Percentiles rank a stretch among this genome's conserved stretches.
These are phyloP conservation scores for Hepsetus odoe DNA, from an alignment of 2,113 vertebrate species.

Conservation along the genomic window DNA sequence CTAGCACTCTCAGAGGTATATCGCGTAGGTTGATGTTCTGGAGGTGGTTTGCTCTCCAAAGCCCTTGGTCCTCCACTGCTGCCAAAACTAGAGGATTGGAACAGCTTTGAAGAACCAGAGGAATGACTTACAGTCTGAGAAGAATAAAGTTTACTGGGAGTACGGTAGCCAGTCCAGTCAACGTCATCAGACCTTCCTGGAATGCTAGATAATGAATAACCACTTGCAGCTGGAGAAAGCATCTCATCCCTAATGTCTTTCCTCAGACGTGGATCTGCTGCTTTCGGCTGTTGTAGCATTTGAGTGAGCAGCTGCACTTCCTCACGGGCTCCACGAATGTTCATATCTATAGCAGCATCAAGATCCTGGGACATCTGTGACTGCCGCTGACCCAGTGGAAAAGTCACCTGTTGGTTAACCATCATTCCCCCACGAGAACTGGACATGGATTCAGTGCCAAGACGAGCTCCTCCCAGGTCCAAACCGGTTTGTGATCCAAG, in stretches of 20 bases:
- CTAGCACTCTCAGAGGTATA: constrained; percentile 90
- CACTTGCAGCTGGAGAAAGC: constrained; percentile 21
- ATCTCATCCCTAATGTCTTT: constrained; percentile 67
- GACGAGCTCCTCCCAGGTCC: constrained; percentile 68
- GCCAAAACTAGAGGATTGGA: constrained; percentile 56
- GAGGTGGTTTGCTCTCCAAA: constrained; percentile 36
- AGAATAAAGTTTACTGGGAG: constrained; percentile 36
- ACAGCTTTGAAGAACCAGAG: constrained; percentile 51
- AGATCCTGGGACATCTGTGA: constrained; percentile 54
- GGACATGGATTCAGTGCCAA: constrained; percentile 61
- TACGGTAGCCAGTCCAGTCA: constrained; percentile 62
- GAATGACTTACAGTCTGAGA: constrained; percentile 49
- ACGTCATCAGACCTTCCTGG: constrained; percentile 39
- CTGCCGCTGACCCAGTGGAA: constrained; percentile 68
- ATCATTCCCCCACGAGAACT: constrained; percentile 43
- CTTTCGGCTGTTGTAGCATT: constrained; percentile 66
- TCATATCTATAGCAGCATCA: constrained; percentile 65
- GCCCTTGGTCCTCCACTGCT: constrained; percentile 37
- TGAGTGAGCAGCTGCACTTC: constrained; percentile 76
- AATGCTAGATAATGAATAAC: constrained; percentile 31
- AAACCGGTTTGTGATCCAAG: constrained; percentile 69
- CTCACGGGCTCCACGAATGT: constrained; percentile 71
- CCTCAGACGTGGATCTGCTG: constrained; percentile 65
- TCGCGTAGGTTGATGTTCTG: constrained; percentile 63
- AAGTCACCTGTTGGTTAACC: constrained; percentile 63